phyloP scores from a whole-genome alignment of 2,113 vertebrate species.

The Halichoerus grypus region DNA sequence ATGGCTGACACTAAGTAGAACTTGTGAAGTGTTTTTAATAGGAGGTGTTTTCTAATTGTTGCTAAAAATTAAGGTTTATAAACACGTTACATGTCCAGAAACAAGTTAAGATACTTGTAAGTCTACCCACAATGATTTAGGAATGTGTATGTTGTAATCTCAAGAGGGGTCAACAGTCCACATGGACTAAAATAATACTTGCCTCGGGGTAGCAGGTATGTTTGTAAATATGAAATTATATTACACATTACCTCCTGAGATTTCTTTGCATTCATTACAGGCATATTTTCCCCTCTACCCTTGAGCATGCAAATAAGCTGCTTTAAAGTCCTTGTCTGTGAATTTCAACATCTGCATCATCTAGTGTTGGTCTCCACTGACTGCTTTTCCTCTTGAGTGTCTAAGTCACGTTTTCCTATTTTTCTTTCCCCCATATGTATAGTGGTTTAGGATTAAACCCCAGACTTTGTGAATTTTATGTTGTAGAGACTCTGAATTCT shows the following conservation, averaged over 20 bases:
- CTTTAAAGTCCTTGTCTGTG: background rate
- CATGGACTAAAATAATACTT: conserved; percentile 51
- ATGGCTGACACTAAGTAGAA: background rate
- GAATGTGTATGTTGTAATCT: background rate
- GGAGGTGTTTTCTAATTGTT: conserved; percentile 44
- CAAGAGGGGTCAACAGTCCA: background rate
- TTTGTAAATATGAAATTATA: conserved; percentile 45
- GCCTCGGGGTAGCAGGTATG: background rate
- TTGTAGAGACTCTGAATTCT: background rate
- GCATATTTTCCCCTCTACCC: background rate
- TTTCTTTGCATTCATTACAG: conserved; percentile 26
- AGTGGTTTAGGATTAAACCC: conserved; percentile 32
- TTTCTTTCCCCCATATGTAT: background rate
- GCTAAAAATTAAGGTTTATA: conserved; percentile 51
- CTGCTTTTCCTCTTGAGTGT: conserved; percentile 9
- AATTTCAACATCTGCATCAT: conserved; percentile 2
- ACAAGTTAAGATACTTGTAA: conserved; percentile 17
- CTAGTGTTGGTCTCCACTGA: background rate
- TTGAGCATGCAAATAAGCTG: background rate
- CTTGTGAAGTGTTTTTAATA: conserved; percentile 49
- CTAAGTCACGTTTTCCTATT: conserved; percentile 11
- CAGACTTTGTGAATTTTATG: background rate
- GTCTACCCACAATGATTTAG: conserved; percentile 13
- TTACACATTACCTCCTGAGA: conserved; percentile 24
- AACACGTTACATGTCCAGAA: background rate